Base-by-base conservation (phyloP, 2,797 vertebrate genomes). In the Syngnathus acus region DNA sequence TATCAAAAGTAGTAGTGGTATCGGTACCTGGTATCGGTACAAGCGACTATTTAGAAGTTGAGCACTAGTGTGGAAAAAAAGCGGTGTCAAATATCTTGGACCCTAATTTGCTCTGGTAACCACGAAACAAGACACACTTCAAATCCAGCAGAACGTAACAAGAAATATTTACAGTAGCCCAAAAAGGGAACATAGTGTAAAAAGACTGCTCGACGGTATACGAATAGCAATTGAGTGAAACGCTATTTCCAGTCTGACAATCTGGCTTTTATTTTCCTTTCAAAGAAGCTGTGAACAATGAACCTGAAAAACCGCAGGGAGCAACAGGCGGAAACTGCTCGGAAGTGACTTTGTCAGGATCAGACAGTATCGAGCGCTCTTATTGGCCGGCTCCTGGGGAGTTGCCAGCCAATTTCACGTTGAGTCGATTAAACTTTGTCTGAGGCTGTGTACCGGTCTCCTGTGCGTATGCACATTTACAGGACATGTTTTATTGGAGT, bases 241-340 rank as follows among this genome's bases (percentile, higher is more conserved):
- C 70, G 76, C 63, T 40, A 62, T 50, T 79, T 79, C 81, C 78
- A 81, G 71, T 71, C 73, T 62, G 62, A 66, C 70, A 74, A 76
- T 58, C 65, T 8, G 10, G 7, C 50, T 68, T 53, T 61, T 66
- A 82, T 80, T 85, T 86, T 72, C 73, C 14, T 64, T 76, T 11
- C 70, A 71, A 77, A 79, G 68, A 71, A 65, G 78, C 78, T 78
- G 84, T 79, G 77, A 85, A 74, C 73, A 61, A 43, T 75, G 72
- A 79, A 70, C 48, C 26, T 6, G 37, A 57, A 82, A 87, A 84
- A 47, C 13, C 84, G 62, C 82, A 77, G 78, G 68, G 69, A 80
- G 73, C 19, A 38, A 59, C 71, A 64, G 68, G 47, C 72, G 71
- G 68, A 57, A 77, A 68, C 73, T 68, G 67, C 70, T 78, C 26